A percentile compares a stretch with the other conserved stretches of the same genome.
phyloP scores from a whole-genome alignment of 2,113 vertebrate genomes.

The Dendrocopos noguchii region DNA sequence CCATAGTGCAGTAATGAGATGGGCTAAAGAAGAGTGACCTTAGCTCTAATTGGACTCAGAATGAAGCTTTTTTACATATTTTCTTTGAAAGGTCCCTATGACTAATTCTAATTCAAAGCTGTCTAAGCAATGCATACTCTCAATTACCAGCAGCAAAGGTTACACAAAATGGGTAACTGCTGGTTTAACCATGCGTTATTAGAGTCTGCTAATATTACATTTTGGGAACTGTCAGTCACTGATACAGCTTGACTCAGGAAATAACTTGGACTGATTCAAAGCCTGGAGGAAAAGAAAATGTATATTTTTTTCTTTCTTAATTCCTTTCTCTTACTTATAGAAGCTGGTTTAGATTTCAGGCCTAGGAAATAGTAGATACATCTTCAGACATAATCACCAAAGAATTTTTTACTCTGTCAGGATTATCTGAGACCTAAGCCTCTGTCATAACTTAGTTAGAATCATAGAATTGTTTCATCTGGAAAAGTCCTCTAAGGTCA shows the following conservation, averaged over 20 bases:
- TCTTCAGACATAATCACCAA: background rate
- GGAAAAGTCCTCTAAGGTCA: no score
- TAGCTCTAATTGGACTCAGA: conserved; percentile 38
- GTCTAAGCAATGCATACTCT: conserved; percentile 21
- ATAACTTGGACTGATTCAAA: background rate
- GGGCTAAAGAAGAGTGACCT: conserved; percentile 43
- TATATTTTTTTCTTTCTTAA: background rate
- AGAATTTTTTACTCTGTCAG: background rate
- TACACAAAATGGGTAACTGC: conserved; percentile 27
- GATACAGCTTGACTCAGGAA: background rate
- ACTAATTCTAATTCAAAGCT: conserved; percentile 45
- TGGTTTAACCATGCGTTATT: conserved; percentile 23
- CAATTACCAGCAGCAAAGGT: conserved; percentile 46
- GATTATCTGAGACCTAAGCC: background rate
- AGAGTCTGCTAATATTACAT: background rate
- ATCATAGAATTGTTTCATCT: no score
- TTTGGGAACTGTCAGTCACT: background rate
- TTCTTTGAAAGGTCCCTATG: conserved; percentile 24
- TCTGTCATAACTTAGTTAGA: background rate
- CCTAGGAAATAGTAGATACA: background rate
- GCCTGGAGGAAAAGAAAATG: background rate
- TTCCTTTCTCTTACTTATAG: background rate
- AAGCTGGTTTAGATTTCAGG: background rate
- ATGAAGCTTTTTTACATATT: conserved; percentile 32
- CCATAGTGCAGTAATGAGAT: conserved; percentile 23